Evolutionary conservation across 2,888 invertebrate species (phyloP), one percentile per base, ranked within the genome.

Genomic region (Lithophane leautieri): DNA sequence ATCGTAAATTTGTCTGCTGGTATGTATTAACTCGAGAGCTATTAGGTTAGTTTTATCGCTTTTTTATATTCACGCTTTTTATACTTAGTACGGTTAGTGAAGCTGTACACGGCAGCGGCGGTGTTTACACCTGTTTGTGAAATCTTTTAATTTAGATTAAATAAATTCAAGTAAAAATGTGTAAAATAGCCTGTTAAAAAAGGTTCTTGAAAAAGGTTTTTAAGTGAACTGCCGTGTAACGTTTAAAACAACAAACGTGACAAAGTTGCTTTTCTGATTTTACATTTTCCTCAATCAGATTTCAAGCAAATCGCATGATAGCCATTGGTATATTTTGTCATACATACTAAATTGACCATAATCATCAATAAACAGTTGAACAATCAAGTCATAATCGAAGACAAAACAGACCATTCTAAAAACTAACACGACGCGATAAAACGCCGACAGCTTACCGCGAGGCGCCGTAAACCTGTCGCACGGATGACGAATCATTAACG

Each of bases 401-500:
- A 73, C 73, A 77, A 84, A 84, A 76, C 69, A 78, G 70, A 67
- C 50, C 40, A 70, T 81, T 71, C 56, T 68, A n/a, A 54, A 75
- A 79, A 54, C 44, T 68, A 81, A 76, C 70, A 79, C 50, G 60
- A 58, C 50, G 61, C 73, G 44, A 83, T 83, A 87, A 85, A 85
- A 84, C 76, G 70, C 71, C 50, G 68, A 71, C 74, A 79, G 75
- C 70, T 86, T 60, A 86, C 85, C 79, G 74, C 81, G 79, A 81
- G 77, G 63, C 67, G 74, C 87, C 89, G 85, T 91, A 89, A 92
- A 92, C 50, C 84, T 84, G 89, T 91, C 92, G 78, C 75, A 44
- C 58, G 65, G 68, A 88, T 92, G 92, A 92, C 90, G 91, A 89
- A 92, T 92, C 90, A 90, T 90, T 90, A 89, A 84, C 84, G 85